Evolutionary conservation across 2,113 vertebrate species (phyloP).

Genomic region (Malurus cyaneus): DNA sequence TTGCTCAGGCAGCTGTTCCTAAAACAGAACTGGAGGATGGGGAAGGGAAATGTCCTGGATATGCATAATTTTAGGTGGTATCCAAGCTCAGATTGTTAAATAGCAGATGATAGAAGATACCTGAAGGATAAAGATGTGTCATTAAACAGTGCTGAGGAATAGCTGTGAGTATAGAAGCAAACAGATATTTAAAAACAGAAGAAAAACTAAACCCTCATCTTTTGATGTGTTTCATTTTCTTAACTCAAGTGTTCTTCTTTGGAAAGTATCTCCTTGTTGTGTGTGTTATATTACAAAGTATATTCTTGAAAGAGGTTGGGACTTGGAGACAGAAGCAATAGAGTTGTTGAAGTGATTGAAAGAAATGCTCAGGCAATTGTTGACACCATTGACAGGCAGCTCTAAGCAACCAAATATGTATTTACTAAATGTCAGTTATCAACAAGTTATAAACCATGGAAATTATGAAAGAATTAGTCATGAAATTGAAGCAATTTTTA

Average conservation of each 20-base stretch:
- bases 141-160: neutral
- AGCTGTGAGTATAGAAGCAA: neutral
- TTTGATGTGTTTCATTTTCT: rapidly evolving
- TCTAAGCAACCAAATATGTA: neutral
- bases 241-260: neutral
- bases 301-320: neutral
- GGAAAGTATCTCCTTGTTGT: neutral
- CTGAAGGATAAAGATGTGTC: neutral
- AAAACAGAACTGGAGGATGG: neutral
- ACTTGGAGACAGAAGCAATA: neutral
- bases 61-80: neutral
- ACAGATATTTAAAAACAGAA: neutral
- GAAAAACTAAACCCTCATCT: neutral
- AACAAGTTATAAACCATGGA: neutral
- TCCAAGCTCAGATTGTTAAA: neutral
- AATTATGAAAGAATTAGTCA: neutral
- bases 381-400: neutral
- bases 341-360: neutral
- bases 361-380: neutral
- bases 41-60: neutral
- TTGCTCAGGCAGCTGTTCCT: neutral
- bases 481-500: neutral
- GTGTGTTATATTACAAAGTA: neutral
- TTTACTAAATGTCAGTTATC: neutral
- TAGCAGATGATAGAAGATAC: neutral